Evolutionary conservation across 2,113 vertebrate genomes (phyloP), one percentile per base, ranked within the genome.

Genomic region (Arothron firmamentum): DNA sequence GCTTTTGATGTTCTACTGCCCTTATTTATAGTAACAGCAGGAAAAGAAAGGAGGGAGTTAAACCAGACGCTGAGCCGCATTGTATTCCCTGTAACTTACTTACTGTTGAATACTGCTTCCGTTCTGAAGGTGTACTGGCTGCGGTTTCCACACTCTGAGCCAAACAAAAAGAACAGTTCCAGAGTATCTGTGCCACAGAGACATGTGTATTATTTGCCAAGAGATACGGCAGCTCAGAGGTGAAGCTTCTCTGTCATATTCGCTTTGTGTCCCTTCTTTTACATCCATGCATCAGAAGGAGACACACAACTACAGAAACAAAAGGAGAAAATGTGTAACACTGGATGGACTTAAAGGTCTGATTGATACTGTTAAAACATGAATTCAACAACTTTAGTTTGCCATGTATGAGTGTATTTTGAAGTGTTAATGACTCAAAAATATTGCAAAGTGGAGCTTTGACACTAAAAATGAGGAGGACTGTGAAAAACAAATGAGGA

Each of bases 21-120:
- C 57, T 77, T 83, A 83, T 86, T 78, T 80, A 80, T 82, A 81
- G 82, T 14, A 78, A 66, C 65, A 56, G 60, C 51, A 54, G 45
- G 38, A 19, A 53, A 53, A 62, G 71, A 62, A 46, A 48, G 62
- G 6, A 1, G 52, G 69, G 62, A 74, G 47, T 67, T 56, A 54
- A 59, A 75, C 62, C 80, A 76, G 53, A 69, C 62, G 64, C 25
- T 55, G 28, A 66, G 64, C 43, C 71, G 76, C 66, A 73, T 56
- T 81, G 62, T 72, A 63, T 72, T 80, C 63, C 62, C 61, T 63
- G 56, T 71, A 72, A 74, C 79, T 68, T 53, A 69, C 63, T 70
- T 60, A 58, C 62, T 59, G 61, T 67, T 59, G 31, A 64, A 57
- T 54, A 28, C 31, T 51, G 18, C 46, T 34, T 42, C 46, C 66